Conservation (phyloP, 2,113 vertebrate genomes). For the Athene cunicularia region DNA sequence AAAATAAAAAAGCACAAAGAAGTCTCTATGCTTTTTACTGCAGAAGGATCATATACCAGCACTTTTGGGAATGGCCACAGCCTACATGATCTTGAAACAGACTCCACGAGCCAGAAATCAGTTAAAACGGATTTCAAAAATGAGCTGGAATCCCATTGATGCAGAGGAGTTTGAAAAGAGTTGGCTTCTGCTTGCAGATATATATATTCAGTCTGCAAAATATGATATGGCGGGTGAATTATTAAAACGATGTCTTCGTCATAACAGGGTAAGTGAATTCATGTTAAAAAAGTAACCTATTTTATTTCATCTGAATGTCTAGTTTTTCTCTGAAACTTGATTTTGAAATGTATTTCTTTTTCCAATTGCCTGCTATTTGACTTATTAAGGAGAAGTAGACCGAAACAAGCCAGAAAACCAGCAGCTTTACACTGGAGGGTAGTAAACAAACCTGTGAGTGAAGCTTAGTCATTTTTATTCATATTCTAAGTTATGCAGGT, state of each 20-base stretch:
- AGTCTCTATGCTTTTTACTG: background rate
- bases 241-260: slow-evolving; percentile 88
- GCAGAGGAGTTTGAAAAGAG: slow-evolving; percentile 98
- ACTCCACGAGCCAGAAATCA: slow-evolving; percentile 93
- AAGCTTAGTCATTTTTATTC: background rate
- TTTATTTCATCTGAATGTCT: background rate
- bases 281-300: background rate
- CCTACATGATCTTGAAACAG: slow-evolving; percentile 96
- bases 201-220: slow-evolving; percentile 97
- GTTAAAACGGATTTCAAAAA: slow-evolving; percentile 94
- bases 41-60: slow-evolving; percentile 96
- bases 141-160: slow-evolving; percentile 94
- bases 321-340: background rate
- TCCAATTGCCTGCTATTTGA: background rate
- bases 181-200: slow-evolving; percentile 95
- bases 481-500: background rate
- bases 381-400: background rate
- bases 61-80: slow-evolving; percentile 94
- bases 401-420: background rate
- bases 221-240: slow-evolving; percentile 94
- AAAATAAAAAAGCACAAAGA: background rate
- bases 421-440: background rate
- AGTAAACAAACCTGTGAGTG: background rate
- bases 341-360: background rate
- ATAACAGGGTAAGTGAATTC: slow-evolving; percentile 85